These are phyloP conservation scores for Lamellibrachia columna DNA, from an alignment of 2,888 invertebrate genomes.

Conservation along the genomic window DNA sequence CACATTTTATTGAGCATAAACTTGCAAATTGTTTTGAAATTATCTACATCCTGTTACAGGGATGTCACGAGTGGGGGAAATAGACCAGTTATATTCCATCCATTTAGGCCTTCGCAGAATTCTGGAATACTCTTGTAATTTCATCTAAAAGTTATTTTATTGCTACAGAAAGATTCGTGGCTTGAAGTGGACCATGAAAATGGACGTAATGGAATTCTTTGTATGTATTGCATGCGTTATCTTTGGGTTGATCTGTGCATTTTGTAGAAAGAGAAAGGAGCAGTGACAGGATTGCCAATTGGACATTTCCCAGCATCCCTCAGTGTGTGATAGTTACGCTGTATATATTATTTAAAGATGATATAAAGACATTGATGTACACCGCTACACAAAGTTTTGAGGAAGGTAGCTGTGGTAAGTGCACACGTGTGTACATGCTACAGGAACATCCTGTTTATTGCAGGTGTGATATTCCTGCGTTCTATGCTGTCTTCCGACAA, in stretches of 20 bases:
- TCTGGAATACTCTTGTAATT: background rate
- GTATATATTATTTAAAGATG: no score
- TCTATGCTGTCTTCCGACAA: slow-evolving; percentile 51
- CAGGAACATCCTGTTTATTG: background rate
- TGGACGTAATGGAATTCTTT: background rate
- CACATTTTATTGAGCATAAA: no score
- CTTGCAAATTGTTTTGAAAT: no score
- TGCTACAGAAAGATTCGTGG: background rate
- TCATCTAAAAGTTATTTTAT: background rate
- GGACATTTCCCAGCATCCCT: no score
- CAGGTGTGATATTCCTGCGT: slow-evolving; percentile 52
- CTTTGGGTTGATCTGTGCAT: no score
- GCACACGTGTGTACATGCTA: background rate
- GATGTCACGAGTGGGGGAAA: background rate
- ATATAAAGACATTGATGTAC: no score
- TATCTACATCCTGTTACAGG: background rate
- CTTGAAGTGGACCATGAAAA: background rate
- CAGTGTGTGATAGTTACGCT: no score
- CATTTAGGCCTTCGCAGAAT: background rate
- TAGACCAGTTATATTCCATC: background rate
- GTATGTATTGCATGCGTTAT: background rate
- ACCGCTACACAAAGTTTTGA: no score
- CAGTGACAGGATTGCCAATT: no score
- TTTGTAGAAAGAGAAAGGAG: no score
- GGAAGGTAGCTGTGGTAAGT: no score